Evolutionary conservation across 2,113 vertebrate species (phyloP).

Genomic region (Sarotherodon lohbergeri): DNA sequence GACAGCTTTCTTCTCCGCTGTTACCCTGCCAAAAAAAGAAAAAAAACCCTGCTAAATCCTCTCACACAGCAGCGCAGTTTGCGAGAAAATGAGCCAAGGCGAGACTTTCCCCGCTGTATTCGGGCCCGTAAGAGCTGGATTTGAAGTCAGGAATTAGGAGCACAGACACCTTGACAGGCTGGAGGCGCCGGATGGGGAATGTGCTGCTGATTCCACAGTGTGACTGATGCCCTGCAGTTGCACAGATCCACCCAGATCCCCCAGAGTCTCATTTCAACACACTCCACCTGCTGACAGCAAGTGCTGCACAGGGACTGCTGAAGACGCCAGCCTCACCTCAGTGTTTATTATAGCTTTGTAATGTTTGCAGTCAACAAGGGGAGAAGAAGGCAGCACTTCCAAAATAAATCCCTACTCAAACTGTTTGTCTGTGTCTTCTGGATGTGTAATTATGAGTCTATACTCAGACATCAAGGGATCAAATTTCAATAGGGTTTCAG

Average conservation of each 20-base stretch:
- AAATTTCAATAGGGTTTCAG: background rate
- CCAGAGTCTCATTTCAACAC: slow-evolving; percentile 16
- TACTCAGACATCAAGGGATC: background rate
- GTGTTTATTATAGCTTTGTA: background rate
- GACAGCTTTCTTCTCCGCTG: background rate
- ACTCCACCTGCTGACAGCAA: slow-evolving; percentile 5
- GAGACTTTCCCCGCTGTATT: background rate
- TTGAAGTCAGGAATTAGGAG: slow-evolving; percentile 26
- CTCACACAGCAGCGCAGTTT: background rate
- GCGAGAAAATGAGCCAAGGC: background rate
- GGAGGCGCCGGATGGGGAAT: background rate
- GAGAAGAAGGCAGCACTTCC: background rate
- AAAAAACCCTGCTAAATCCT: background rate
- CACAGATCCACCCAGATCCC: background rate
- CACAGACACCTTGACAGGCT: slow-evolving; percentile 17
- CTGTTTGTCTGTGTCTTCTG: background rate
- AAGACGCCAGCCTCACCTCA: background rate
- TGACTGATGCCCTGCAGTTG: slow-evolving; percentile 20
- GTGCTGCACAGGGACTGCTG: background rate
- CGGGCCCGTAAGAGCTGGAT: background rate
- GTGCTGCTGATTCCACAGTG: slow-evolving; percentile 9
- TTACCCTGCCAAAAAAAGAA: background rate
- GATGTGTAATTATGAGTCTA: background rate
- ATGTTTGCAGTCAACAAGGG: background rate
- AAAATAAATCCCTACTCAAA: background rate